phyloP scores from a whole-genome alignment of 1,140 invertebrate species.

The Drosophila pruinosa region DNA sequence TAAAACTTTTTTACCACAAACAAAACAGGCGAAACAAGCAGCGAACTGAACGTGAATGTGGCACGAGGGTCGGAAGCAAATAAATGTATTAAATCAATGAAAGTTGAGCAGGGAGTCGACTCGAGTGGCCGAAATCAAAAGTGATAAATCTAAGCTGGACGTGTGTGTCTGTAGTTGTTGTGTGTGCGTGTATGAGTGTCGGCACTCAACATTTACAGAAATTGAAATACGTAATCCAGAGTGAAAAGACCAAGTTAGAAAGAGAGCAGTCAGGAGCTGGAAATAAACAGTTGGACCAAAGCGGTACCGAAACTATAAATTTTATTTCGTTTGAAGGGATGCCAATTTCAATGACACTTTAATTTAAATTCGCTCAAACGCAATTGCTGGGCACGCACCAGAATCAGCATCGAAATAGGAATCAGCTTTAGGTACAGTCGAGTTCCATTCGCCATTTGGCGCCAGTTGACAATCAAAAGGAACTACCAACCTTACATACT shows the following conservation, averaged over 20 bases:
- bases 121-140: slow-evolving; percentile 60
- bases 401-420: not conserved
- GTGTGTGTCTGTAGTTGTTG: slow-evolving; percentile 51
- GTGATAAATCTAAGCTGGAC: slow-evolving; percentile 79
- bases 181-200: not conserved
- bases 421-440: not conserved
- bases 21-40: slow-evolving; percentile 40
- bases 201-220: slow-evolving; percentile 63
- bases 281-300: slow-evolving; percentile 41
- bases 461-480: slow-evolving; percentile 63
- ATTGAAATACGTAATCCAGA: slow-evolving; percentile 54
- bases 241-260: slow-evolving; percentile 11
- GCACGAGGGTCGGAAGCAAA: slow-evolving; percentile 38
- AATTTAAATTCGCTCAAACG: slow-evolving; percentile 81
- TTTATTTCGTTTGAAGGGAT: slow-evolving; percentile 76
- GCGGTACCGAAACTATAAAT: slow-evolving; percentile 73
- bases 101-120: slow-evolving; percentile 17
- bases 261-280: slow-evolving; percentile 15
- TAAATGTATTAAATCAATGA: slow-evolving; percentile 80
- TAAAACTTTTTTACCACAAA: slow-evolving; percentile 64
- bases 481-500: slow-evolving; percentile 5
- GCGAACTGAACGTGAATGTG: not conserved
- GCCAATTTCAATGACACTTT: slow-evolving; percentile 80
- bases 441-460: not conserved
- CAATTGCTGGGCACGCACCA: slow-evolving; percentile 72